phyloP scores from a whole-genome alignment of 2,797 vertebrate genomes.

The Tamandua tetradactyla region DNA sequence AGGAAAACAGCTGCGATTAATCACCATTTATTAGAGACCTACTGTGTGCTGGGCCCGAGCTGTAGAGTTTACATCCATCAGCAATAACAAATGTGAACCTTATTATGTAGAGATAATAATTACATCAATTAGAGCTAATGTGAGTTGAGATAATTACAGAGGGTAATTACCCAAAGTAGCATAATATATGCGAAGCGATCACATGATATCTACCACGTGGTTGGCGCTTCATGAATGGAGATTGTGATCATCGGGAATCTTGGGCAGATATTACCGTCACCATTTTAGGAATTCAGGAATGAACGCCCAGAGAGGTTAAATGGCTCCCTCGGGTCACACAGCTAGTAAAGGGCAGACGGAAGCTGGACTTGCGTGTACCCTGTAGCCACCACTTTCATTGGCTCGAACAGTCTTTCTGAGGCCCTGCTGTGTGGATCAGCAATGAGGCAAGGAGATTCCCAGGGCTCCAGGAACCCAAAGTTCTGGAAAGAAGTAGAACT shows the following conservation, averaged over 20 bases:
- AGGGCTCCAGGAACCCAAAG: background rate
- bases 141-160: conserved; percentile 5
- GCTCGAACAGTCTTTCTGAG: background rate
- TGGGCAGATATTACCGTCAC: background rate
- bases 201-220: background rate
- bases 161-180: background rate
- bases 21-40: background rate
- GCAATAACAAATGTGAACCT: background rate
- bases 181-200: too few species aligned
- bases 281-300: background rate
- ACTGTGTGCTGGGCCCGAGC: background rate
- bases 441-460: too few species aligned
- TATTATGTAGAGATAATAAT: background rate
- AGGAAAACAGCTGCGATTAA: accelerated
- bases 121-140: background rate
- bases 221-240: background rate
- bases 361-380: accelerated
- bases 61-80: background rate
- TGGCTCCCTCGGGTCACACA: background rate
- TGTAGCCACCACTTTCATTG: accelerated
- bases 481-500: too few species aligned
- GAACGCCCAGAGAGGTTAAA: background rate
- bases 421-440: accelerated
- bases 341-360: background rate
- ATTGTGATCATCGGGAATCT: background rate